phyloP scores from a whole-genome alignment of 2,113 vertebrate genomes.

The Cavia aperea region DNA sequence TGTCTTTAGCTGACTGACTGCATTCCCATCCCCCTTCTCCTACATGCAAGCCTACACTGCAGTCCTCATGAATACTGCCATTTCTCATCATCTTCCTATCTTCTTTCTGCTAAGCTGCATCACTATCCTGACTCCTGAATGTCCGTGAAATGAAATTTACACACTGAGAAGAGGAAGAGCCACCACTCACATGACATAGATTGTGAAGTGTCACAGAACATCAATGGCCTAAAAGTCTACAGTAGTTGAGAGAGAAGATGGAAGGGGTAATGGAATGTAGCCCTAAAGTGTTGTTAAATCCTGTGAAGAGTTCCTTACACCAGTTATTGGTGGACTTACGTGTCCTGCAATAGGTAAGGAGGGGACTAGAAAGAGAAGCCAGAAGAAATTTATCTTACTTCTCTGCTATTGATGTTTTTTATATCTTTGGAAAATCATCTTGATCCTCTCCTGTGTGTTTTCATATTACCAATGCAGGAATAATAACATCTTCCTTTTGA shows the following conservation, averaged over 20 bases:
- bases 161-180: not conserved
- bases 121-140: not conserved
- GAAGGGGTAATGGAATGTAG: not conserved
- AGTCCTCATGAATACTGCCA: not conserved
- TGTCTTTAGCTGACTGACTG: not conserved
- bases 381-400: not conserved
- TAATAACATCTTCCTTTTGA: not conserved
- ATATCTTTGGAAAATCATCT: not conserved
- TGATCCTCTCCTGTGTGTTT: not conserved
- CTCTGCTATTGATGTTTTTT: not conserved
- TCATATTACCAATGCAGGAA: not conserved
- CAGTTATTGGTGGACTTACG: not conserved
- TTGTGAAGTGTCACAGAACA: not conserved
- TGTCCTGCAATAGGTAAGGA: not conserved
- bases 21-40: not conserved
- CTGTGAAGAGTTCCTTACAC: not conserved
- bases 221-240: not conserved
- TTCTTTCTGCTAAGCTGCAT: not conserved
- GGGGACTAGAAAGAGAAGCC: not conserved
- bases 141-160: not conserved
- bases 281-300: not conserved
- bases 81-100: not conserved
- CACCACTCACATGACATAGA: not conserved
- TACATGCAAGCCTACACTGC: rapidly evolving
- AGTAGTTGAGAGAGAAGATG: not conserved